Percentiles rank a stretch among this genome's conserved stretches.
These are phyloP conservation scores for Erithacus rubecula DNA, from an alignment of 2,797 vertebrate genomes.

Conservation along the genomic window DNA sequence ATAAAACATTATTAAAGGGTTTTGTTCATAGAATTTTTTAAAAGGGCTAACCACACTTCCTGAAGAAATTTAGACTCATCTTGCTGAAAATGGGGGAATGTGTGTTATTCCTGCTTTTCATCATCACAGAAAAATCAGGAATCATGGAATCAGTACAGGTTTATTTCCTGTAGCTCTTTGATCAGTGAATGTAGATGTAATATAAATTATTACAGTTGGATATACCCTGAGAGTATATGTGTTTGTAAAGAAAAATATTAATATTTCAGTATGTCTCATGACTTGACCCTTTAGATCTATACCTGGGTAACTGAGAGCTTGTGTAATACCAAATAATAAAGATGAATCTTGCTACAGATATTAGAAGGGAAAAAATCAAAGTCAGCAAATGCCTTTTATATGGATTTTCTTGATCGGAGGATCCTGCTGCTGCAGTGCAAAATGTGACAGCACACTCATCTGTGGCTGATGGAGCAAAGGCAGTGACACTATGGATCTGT, in stretches of 20 bases:
- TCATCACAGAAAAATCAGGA: not conserved
- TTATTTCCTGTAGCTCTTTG: not conserved
- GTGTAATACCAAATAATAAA: not conserved
- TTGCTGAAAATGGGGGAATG: not conserved
- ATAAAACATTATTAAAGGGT: not conserved
- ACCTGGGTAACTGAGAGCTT: not conserved
- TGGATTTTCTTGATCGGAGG: not conserved
- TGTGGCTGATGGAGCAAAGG: not conserved
- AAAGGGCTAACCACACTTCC: not conserved
- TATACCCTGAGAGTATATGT: not conserved
- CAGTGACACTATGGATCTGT: rapidly evolving
- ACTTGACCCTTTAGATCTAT: not conserved
- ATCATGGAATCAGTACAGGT: rapidly evolving
- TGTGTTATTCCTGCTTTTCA: not conserved
- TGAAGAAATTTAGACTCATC: not conserved
- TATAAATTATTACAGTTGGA: not conserved
- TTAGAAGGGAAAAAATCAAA: not conserved
- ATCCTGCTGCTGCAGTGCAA: not conserved
- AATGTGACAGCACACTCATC: not conserved
- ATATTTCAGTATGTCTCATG: not conserved
- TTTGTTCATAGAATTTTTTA: not conserved
- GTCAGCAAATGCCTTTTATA: not conserved
- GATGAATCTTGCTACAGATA: not conserved
- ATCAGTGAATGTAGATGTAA: not conserved
- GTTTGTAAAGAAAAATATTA: not conserved